These are phyloP conservation scores for Aricia agestis DNA, from an alignment of 1,140 invertebrate species.

Conservation along the genomic window DNA sequence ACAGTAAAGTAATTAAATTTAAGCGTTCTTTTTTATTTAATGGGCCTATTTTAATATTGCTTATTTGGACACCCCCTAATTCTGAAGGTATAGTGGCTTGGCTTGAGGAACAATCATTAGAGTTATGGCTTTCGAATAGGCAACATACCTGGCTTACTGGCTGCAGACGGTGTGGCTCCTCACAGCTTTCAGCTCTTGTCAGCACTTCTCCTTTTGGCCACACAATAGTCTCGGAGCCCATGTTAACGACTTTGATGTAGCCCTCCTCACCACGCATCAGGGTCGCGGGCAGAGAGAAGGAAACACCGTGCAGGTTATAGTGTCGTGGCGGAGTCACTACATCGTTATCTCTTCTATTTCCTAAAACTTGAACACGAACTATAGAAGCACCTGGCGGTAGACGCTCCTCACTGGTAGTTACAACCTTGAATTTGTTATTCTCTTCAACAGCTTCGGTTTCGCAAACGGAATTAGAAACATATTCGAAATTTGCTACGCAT, in stretches of 20 bases:
- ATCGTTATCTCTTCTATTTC: slow-evolving; percentile 11
- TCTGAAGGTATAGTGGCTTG: background rate
- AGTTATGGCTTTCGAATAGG: background rate
- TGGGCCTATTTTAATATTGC: background rate
- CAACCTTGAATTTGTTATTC: background rate
- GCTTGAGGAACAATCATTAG: background rate
- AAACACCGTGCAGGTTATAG: slow-evolving; percentile 20
- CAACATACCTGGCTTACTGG: slow-evolving; percentile 5
- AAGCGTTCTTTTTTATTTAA: background rate
- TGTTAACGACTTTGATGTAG: slow-evolving; percentile 24
- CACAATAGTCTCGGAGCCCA: slow-evolving; percentile 7
- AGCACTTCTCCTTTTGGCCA: slow-evolving; percentile 18
- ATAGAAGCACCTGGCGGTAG: slow-evolving; percentile 17
- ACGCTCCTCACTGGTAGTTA: background rate
- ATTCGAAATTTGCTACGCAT: background rate
- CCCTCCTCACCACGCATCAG: slow-evolving; percentile 20
- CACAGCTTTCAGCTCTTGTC: slow-evolving; percentile 17
- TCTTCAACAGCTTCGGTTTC: background rate
- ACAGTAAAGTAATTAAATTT: background rate
- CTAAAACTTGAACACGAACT: slow-evolving; percentile 16
- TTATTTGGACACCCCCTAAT: background rate
- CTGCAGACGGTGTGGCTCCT: background rate
- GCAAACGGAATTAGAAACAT: background rate
- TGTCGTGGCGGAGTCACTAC: slow-evolving; percentile 20
- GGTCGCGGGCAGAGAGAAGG: slow-evolving; percentile 23